Percentiles rank a stretch among this genome's conserved stretches.
Conservation (phyloP, 2,888 invertebrate genomes). For the Microctonus aethiopoides region DNA sequence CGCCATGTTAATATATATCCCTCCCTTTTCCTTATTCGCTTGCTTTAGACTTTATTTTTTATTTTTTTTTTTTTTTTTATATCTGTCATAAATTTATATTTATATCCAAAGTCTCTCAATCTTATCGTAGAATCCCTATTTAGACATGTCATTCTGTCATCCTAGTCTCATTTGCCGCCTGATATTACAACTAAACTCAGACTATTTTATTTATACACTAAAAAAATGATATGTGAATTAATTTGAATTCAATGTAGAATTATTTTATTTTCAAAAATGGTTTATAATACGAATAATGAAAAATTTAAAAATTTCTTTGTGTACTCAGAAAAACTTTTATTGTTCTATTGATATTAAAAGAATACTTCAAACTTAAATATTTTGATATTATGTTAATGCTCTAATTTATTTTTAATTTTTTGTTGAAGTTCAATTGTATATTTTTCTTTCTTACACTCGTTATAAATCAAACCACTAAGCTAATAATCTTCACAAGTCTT, state of each 20-base stretch:
- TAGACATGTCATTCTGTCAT: conserved; percentile 42
- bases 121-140: conserved; percentile 46
- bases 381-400: no score
- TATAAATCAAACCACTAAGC: neutral
- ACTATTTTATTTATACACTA: neutral
- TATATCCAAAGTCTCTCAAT: conserved; percentile 38
- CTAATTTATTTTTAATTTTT: no score
- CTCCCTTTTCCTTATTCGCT: no score
- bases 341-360: neutral
- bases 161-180: conserved; percentile 1
- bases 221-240: no score
- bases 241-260: no score
- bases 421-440: conserved; percentile 50
- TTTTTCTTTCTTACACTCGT: conserved; percentile 48
- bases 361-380: neutral
- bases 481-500: conserved; percentile 1
- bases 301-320: no score
- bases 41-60: no score
- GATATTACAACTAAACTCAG: neutral
- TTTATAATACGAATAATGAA: no score
- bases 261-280: no score
- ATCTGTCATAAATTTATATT: neutral
- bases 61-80: conserved; percentile 6
- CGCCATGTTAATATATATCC: conserved; percentile 45
- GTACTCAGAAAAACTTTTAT: neutral